Evolutionary conservation across 2,113 vertebrate genomes (phyloP).

Genomic region (Gymnobelideus leadbeateri): DNA sequence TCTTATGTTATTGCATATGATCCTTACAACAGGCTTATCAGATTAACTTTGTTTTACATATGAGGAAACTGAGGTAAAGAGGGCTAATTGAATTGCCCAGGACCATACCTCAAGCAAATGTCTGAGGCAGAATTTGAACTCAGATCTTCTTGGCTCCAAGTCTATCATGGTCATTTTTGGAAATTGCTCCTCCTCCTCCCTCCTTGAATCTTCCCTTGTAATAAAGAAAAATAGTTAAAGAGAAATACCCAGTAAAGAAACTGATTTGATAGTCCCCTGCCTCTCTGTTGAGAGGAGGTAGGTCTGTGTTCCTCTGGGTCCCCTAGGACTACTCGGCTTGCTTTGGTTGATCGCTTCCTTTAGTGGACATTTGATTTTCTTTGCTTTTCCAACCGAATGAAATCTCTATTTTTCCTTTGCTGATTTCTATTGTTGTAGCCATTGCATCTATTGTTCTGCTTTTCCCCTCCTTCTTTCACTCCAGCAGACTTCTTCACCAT

Average conservation of each 20-base stretch:
- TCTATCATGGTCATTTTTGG: neutral
- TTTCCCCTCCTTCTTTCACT: neutral
- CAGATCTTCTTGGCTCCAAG: neutral
- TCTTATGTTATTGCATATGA: neutral
- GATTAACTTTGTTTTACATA: neutral
- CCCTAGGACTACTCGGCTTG: neutral
- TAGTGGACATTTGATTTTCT: neutral
- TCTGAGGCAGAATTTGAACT: neutral
- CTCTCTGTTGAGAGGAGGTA: neutral
- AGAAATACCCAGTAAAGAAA: neutral
- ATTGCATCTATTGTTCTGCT: neutral
- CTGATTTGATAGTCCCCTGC: neutral
- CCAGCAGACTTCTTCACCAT: neutral
- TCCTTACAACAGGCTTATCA: neutral
- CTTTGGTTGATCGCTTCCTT: neutral
- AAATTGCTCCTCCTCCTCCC: neutral
- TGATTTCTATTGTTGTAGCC: neutral
- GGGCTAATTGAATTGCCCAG: neutral
- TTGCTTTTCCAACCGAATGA: neutral
- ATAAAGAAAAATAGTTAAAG: neutral
- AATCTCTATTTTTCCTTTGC: neutral
- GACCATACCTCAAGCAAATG: neutral
- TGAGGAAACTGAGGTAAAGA: neutral
- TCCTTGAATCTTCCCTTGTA: neutral
- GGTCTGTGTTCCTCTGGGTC: neutral